phyloP scores from a whole-genome alignment of 2,797 vertebrate genomes.

The Scolopax rusticola region DNA sequence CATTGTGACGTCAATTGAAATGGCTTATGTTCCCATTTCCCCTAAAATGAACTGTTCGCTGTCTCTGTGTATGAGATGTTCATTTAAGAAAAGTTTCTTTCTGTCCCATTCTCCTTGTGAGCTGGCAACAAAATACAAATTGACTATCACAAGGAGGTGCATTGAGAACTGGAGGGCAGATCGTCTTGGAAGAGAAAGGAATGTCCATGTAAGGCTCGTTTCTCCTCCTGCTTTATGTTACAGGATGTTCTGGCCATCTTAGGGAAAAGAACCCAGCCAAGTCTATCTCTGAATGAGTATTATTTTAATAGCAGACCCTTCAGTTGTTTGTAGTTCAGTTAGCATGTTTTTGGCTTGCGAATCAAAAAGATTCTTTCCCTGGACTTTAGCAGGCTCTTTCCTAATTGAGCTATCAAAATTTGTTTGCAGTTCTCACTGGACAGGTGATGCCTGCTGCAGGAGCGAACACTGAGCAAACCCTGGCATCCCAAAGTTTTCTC shows the following conservation, averaged over 20 bases:
- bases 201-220: slow-evolving; percentile 62
- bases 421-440: neutral
- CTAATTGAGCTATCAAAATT: neutral
- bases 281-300: neutral
- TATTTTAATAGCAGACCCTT: neutral
- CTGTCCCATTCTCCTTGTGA: neutral
- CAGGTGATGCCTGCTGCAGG: neutral
- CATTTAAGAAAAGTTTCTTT: neutral
- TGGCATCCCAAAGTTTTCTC: neutral
- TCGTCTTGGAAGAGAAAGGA: slow-evolving; percentile 3
- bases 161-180: neutral
- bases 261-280: slow-evolving; percentile 40
- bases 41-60: slow-evolving; percentile 3
- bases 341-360: neutral
- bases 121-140: neutral
- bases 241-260: slow-evolving; percentile 72
- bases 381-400: neutral
- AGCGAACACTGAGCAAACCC: neutral
- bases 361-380: neutral
- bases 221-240: slow-evolving; percentile 48
- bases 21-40: neutral
- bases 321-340: slow-evolving; percentile 43
- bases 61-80: fast-evolving
- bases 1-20: neutral
- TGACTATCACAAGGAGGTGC: neutral